phyloP scores from a whole-genome alignment of 2,797 vertebrate species.

The Protonibea diacanthus region DNA sequence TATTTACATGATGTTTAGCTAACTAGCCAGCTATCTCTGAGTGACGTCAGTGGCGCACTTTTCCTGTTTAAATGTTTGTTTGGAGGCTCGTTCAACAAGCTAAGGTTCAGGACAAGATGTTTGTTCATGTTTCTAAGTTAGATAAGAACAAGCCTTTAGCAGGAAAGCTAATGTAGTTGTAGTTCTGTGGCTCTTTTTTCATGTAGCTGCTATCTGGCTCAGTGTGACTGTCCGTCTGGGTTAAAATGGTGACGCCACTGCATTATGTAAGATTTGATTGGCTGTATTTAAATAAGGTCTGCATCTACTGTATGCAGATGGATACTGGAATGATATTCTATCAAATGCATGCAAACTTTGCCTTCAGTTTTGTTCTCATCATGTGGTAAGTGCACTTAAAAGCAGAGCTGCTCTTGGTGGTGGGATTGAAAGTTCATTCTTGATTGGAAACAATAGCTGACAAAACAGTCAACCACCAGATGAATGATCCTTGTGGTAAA shows the following conservation, averaged over 20 bases:
- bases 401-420: neutral
- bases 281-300: neutral
- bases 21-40: no score
- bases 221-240: no score
- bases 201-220: neutral
- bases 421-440: neutral
- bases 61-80: no score
- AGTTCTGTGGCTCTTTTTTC: neutral
- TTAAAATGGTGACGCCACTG: neutral
- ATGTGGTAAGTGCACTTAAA: neutral
- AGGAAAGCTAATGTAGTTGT: neutral
- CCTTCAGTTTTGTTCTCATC: no score
- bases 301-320: neutral
- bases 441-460: neutral
- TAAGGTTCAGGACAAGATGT: no score
- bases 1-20: no score
- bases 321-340: no score
- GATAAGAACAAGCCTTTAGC: neutral
- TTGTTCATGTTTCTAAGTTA: no score
- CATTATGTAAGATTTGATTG: neutral
- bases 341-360: no score
- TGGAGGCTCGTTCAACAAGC: no score
- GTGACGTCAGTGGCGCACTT: no score
- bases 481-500: neutral
- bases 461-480: neutral